Evolutionary conservation across 2,888 invertebrate genomes (phyloP).

Genomic region (Ptychoptera albimana): DNA sequence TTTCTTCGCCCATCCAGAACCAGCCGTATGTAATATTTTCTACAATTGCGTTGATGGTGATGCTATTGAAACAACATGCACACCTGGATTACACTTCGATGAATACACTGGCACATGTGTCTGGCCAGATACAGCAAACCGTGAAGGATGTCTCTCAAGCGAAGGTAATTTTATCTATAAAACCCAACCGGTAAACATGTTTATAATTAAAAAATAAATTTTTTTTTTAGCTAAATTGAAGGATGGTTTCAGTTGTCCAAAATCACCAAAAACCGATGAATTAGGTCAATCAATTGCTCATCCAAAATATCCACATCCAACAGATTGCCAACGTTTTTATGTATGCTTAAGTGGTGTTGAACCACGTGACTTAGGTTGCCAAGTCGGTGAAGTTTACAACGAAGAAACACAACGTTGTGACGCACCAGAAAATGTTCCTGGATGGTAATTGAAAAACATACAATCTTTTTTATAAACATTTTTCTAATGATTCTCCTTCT

Average conservation of each 20-base stretch:
- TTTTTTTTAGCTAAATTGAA: conserved; percentile 47
- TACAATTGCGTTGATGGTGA: conserved; percentile 82
- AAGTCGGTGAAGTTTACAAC: conserved; percentile 81
- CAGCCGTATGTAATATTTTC: conserved; percentile 66
- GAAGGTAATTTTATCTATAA: conserved; percentile 32
- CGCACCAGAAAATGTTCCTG: conserved; percentile 76
- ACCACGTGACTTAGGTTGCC: conserved; percentile 77
- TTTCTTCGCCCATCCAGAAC: conserved; percentile 80
- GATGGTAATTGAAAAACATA: conserved; percentile 50
- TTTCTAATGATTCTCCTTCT: neutral
- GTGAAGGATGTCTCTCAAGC: conserved; percentile 49
- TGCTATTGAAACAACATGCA: conserved; percentile 61
- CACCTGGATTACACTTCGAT: conserved; percentile 79
- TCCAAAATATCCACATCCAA: conserved; percentile 72
- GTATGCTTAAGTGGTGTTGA: conserved; percentile 74
- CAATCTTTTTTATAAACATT: neutral
- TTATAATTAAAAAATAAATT: neutral
- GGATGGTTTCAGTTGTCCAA: conserved; percentile 78
- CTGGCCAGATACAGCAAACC: conserved; percentile 69
- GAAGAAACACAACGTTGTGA: conserved; percentile 72
- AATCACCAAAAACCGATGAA: conserved; percentile 43
- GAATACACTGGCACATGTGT: conserved; percentile 80
- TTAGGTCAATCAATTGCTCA: conserved; percentile 62
- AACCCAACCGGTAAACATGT: neutral
- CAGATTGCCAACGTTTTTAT: conserved; percentile 83